Evolutionary conservation across 2,888 invertebrate species (phyloP), one percentile per base, ranked within the genome.

Genomic region (Globia sparganii): DNA sequence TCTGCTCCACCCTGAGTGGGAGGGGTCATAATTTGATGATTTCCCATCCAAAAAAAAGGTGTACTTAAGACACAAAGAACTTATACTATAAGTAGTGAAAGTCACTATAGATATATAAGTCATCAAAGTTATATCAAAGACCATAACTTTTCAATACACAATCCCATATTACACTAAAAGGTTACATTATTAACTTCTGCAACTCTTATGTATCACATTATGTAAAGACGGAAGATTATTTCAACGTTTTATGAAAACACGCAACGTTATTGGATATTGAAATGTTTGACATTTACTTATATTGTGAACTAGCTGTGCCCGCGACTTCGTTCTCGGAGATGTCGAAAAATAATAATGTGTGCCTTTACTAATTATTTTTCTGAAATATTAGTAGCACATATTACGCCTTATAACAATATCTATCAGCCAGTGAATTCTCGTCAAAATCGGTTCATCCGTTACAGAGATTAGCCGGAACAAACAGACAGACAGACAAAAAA

Each of bases 171-270:
- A 70, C 58, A 64, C 25, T 66, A 75, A 82, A 67, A 86, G 77
- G 86, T 77, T 66, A 73, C 25, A 77, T 71, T 61, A 77, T 71
- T 61, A 67, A 49, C 40, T 75, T 8, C 80, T 74, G 72, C 78
- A 77, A 75, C n/a, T 46, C 37, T 75, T 84, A 84, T 70, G 65
- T 62, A 59, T 81, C 56, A 43, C 28, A 75, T 83, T 85, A 85
- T 72, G 77, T 73, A 85, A 83, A 66, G 61, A 68, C 73, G 78
- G 75, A 85, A 80, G 53, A 75, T 79, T 53, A 49, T 13, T 40
- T 1, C 5, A 58, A 43, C 21, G 31, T 58, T 80, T 76, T 72
- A 76, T 76, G 62, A 58, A 70, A 83, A 59, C 34, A 66, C 61
- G 75, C 53, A 75, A 71, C n/a, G 15, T 21, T 66, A 59, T 53